Evolutionary conservation across 2,888 invertebrate genomes (phyloP), one percentile per base, ranked within the genome.

Genomic region (Lypha dubia): DNA sequence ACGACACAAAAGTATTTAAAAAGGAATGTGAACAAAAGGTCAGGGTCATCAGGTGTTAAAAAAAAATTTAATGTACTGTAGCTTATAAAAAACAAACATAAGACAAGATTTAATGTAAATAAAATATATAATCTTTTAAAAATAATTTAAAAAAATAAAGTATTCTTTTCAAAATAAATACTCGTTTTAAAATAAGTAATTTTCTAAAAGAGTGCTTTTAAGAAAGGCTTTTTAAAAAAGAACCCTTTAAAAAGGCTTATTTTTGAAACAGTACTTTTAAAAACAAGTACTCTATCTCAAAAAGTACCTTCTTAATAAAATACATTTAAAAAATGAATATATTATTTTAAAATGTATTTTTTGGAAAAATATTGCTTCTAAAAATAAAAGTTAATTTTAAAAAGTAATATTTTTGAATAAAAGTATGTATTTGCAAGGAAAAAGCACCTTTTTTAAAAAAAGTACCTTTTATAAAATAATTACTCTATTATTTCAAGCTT

Each of bases 1-100:
- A 58, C 15, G 51, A 51, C 53, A 65, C 1, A 53, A 28, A 22
- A 56, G 51, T 62, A 46, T 17, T 28, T 71, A 67, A 46, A 41
- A 20, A 60, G 38, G 24, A 38, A 56, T 65, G 44, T 13, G 3
- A 53, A 46, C 17, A 15, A 77, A 76, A 77, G 82, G 58, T 83
- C 82, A 83, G 51, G 82, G 82, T 60, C 65, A 67, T 51, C 71
- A 82, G 76, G 71, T 67, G 60, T 15, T 51, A 24, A 63, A 44
- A 24, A 63, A 44, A 63, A 44, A 22, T 38, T 68, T 32, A 15
- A 28, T 49, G 22, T 5, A 7, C 20, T 1, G 15, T 4, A 15
- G 6, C 1, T 53, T 53, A 15, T 53, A 11, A 1, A 9, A 15
- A 1, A 11, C 1, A 53, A 51, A 51, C 17, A 7, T 49, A 7